phyloP scores from a whole-genome alignment of 2,113 vertebrate species.

The Stegostoma tigrinum region DNA sequence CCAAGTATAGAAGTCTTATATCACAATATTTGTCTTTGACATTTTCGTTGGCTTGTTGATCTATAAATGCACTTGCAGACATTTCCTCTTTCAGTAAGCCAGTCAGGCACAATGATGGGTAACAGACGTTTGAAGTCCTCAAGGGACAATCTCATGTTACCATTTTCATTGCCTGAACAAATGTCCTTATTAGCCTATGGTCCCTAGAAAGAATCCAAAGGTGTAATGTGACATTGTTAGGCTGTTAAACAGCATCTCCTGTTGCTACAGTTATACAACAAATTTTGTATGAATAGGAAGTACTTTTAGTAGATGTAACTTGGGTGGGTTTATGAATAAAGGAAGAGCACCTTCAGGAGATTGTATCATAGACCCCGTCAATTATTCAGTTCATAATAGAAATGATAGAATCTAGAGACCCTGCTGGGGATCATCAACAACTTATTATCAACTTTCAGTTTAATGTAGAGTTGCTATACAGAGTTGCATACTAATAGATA shows the following conservation, averaged over 20 bases:
- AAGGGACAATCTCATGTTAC: slow-evolving; percentile 53
- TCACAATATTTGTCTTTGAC: slow-evolving; percentile 36
- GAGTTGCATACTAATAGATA: neutral
- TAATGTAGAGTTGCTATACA: neutral
- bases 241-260: slow-evolving; percentile 23
- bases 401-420: neutral
- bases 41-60: slow-evolving; percentile 25
- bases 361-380: slow-evolving; percentile 50
- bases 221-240: slow-evolving; percentile 50
- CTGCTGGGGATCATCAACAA: neutral
- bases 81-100: slow-evolving; percentile 30
- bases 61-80: slow-evolving; percentile 29
- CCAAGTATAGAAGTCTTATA: slow-evolving; percentile 13
- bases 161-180: slow-evolving; percentile 44
- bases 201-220: slow-evolving; percentile 43
- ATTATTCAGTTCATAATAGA: slow-evolving; percentile 13
- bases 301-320: neutral
- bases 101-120: slow-evolving; percentile 50
- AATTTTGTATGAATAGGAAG: neutral
- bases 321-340: neutral
- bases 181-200: slow-evolving; percentile 42
- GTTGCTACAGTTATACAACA: neutral
- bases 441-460: neutral
- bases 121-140: slow-evolving; percentile 49
- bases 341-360: neutral